These are phyloP conservation scores for Hirudo medicinalis DNA, from an alignment of 1,140 invertebrate genomes.

Conservation along the genomic window DNA sequence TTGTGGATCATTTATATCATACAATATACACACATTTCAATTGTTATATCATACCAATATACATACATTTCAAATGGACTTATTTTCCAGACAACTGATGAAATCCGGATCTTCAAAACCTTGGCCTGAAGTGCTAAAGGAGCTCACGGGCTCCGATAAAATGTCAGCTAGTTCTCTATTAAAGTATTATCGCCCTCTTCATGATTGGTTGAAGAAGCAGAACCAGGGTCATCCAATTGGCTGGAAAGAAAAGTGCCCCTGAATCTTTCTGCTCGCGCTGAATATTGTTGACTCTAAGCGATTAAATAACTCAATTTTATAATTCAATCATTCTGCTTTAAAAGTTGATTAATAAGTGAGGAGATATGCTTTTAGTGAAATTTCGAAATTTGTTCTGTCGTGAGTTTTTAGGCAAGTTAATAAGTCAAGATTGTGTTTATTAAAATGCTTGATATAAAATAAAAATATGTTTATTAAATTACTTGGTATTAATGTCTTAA, in stretches of 20 bases:
- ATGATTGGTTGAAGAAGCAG: conserved; percentile 54
- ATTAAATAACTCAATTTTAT: too few species aligned
- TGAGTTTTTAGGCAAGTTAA: too few species aligned
- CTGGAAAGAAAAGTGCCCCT: conserved; percentile 12
- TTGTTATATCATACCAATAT: not conserved
- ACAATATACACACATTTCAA: not conserved
- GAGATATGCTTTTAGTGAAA: too few species aligned
- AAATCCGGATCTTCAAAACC: conserved; percentile 59
- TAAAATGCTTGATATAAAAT: too few species aligned
- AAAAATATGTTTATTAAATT: too few species aligned
- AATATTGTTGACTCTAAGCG: too few species aligned
- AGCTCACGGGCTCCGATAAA: conserved; percentile 54
- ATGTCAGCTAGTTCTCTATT: conserved; percentile 56
- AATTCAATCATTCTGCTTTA: too few species aligned
- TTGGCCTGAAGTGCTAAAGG: conserved; percentile 65
- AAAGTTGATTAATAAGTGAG: too few species aligned
- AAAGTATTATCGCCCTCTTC: conserved; percentile 45
- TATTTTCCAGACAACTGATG: conserved; percentile 46
- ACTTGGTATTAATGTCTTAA: too few species aligned
- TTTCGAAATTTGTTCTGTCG: too few species aligned
- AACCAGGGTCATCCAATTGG: conserved; percentile 26
- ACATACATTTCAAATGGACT: not conserved
- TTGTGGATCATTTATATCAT: not conserved
- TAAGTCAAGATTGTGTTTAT: too few species aligned
- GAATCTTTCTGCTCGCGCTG: not conserved